These are phyloP conservation scores for Petrophora chlorosata DNA, from an alignment of 2,888 invertebrate species.

Conservation along the genomic window DNA sequence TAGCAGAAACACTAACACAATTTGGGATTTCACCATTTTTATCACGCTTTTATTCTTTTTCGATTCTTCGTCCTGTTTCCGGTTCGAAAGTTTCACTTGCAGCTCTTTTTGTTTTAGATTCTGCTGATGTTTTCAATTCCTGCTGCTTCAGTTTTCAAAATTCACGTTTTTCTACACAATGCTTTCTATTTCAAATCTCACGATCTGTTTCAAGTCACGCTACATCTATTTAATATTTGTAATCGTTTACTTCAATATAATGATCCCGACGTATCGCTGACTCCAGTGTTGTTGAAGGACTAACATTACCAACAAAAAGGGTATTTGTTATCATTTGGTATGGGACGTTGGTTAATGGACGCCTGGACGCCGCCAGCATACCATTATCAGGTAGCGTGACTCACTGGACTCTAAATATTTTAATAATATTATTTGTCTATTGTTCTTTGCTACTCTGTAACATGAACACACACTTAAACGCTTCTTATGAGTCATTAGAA, in stretches of 20 bases:
- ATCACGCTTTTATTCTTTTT: no score
- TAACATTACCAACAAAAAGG: constrained; percentile 77
- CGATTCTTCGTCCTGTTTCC: background rate
- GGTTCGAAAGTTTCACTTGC: no score
- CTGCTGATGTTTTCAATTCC: background rate
- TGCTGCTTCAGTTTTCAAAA: background rate
- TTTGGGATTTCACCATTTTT: constrained; percentile 41
- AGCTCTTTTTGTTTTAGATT: no score
- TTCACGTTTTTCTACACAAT: background rate
- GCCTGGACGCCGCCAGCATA: constrained; percentile 66
- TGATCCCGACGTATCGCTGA: constrained; percentile 56
- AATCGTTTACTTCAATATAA: background rate
- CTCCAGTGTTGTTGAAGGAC: constrained; percentile 60
- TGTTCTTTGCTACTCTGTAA: constrained; percentile 27
- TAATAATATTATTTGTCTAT: constrained; percentile 37
- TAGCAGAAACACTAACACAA: constrained; percentile 45
- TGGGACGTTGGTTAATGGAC: constrained; percentile 71
- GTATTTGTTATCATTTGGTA: constrained; percentile 77
- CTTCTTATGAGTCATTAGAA: constrained; percentile 3
- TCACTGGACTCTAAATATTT: constrained; percentile 48
- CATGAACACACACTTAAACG: no score
- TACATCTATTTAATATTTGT: no score
- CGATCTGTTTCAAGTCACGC: background rate
- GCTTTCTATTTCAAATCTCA: background rate
- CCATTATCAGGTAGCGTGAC: constrained; percentile 70